Conservation (phyloP, 2,888 invertebrate genomes). For the Monoplex corrugatus region DNA sequence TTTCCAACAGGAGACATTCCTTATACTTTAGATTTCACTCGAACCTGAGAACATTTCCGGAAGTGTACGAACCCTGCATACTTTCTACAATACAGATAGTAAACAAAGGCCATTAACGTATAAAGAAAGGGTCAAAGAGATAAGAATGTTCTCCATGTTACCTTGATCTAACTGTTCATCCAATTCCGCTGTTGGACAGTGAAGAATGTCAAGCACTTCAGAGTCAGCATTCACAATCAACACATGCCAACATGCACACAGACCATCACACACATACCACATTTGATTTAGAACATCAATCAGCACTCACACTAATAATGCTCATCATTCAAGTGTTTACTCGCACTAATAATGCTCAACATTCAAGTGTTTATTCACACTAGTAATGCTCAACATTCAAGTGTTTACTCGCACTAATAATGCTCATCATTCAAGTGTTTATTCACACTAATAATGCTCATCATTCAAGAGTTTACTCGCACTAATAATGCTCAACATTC, state of each 20-base stretch:
- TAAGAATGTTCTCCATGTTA: constrained; percentile 47
- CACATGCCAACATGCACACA: constrained; percentile 25
- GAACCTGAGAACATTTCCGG: too few relatives aligned
- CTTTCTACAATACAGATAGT: neutral
- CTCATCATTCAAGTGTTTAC: too few relatives aligned
- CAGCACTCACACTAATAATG: neutral
- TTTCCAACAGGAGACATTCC: too few relatives aligned
- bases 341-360: neutral
- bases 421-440: too few relatives aligned
- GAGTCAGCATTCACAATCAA: neutral
- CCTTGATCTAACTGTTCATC: constrained; percentile 64
- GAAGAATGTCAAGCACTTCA: constrained; percentile 25
- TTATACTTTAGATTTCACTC: too few relatives aligned
- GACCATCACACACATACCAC: neutral
- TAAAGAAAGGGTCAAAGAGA: neutral
- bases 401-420: neutral
- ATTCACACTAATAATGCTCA: too few relatives aligned
- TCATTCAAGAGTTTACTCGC: too few relatives aligned
- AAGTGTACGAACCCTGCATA: too few relatives aligned
- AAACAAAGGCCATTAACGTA: neutral
- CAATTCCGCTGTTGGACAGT: constrained; percentile 59
- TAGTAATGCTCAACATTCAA: neutral
- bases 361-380: neutral
- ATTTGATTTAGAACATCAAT: neutral
- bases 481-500: too few relatives aligned